Percentiles rank a stretch among this genome's conserved stretches.
phyloP scores from a whole-genome alignment of 53 echinoderm and acorn worm species.

The Patiria pectinifera region DNA sequence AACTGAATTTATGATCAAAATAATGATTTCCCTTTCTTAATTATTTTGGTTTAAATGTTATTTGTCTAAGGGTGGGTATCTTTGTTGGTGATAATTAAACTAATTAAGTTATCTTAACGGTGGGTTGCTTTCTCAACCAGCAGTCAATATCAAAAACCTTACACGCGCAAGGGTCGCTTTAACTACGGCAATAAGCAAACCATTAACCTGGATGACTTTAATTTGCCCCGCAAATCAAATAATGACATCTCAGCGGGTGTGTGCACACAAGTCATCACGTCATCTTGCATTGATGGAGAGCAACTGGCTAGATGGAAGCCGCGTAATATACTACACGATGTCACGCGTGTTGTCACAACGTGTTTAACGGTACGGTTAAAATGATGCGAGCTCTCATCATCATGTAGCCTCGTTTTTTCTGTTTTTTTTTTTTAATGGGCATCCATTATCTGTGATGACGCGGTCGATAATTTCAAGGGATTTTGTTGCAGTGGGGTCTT shows the following conservation, averaged over 20 bases:
- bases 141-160: background rate
- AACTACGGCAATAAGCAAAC: background rate
- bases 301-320: background rate
- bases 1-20: too few relatives aligned
- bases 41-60: background rate
- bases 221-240: background rate
- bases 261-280: background rate
- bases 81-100: too few relatives aligned
- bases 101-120: too few relatives aligned
- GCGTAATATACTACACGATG: background rate
- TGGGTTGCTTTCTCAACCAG: too few relatives aligned
- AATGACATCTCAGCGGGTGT: background rate
- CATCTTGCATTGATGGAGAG: background rate
- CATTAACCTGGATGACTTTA: constrained; percentile 1
- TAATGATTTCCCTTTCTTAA: too few relatives aligned
- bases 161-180: background rate
- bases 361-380: background rate
- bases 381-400: background rate
- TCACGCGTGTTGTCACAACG: background rate
- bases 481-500: background rate
- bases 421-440: background rate
- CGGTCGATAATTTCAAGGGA: constrained; percentile 1
- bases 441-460: background rate
- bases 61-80: background rate
- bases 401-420: background rate